Base-by-base conservation (phyloP, 2,888 invertebrate species). In the Clitarchus hookeri region DNA sequence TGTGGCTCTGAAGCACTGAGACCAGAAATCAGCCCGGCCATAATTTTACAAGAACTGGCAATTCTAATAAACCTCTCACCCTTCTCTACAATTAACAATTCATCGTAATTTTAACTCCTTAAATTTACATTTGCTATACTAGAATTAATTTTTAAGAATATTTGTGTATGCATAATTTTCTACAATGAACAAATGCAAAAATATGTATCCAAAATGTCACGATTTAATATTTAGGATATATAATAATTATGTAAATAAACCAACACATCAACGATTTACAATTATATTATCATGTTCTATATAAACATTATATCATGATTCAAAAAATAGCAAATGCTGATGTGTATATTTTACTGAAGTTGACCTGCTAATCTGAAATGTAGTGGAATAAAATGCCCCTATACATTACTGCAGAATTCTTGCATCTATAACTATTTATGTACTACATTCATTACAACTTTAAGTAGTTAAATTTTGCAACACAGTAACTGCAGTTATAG, bases 261-360 rank as follows among this genome's bases (percentile, higher is more conserved):
- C 16, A 27, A 44, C 27, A 83, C 84, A 84, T 84, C 65, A 65
- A 65, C 65, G 8, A 65, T 65, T 65, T 23, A 65, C 65, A 65
- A 65, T 65, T 65, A 65, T 65, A 23, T 16, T 65, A 65, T 65
- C 16, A 65, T 19, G 19, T 65, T 65, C 26, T 84, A 84, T 48
- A 84, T 78, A 48, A 77, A 65, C 77, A 65, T 65, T 36, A 82
- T 27, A 82, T 82, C n/a, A 19, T 82, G n/a, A 82, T 86, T 87
- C 87, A 86, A 87, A 87, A 87, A 87, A 87, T 87, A 87, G 87
- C 84, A 87, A 86, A 87, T 87, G 84, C 84, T 84, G 86, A 87
- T 86, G 78, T 84, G 44, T 84, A 54, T 84, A 84, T 84, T 65
- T 23, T 65, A 65, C 65, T 16, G 65, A 65, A 65, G 19, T 65